These are phyloP conservation scores for Drosophila yakuba DNA, from an alignment of 1,140 invertebrate genomes.

Conservation along the genomic window DNA sequence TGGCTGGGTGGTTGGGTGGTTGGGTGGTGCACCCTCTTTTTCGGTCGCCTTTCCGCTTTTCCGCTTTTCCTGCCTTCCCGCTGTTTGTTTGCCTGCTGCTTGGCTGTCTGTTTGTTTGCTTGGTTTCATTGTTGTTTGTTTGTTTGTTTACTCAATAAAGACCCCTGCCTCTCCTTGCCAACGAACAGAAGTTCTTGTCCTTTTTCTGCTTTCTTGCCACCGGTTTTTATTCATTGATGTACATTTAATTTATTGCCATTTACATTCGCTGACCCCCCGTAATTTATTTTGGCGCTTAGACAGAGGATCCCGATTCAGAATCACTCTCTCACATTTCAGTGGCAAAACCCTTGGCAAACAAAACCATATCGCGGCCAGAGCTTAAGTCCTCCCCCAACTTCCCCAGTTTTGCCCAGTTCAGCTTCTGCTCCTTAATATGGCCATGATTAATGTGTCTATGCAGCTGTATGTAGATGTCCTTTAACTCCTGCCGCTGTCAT, in stretches of 20 bases:
- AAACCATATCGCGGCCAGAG: constrained; percentile 57
- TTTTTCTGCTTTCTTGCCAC: constrained; percentile 31
- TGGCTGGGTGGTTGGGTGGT: neutral
- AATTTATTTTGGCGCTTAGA: constrained; percentile 69
- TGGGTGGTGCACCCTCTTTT: constrained; percentile 12
- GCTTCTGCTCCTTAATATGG: neutral
- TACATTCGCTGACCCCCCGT: constrained; percentile 60
- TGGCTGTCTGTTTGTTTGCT: constrained; percentile 68
- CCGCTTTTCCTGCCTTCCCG: constrained; percentile 26
- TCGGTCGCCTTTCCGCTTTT: neutral
- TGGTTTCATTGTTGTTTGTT: constrained; percentile 78
- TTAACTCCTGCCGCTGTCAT: constrained; percentile 45
- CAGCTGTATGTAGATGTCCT: constrained; percentile 21
- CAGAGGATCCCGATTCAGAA: constrained; percentile 13
- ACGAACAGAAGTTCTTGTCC: constrained; percentile 62
- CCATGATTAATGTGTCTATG: constrained; percentile 72
- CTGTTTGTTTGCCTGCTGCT: constrained; percentile 63
- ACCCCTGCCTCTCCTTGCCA: neutral
- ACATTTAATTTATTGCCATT: constrained; percentile 79
- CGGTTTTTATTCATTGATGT: constrained; percentile 67
- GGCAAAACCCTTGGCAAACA: constrained; percentile 47
- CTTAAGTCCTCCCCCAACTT: neutral
- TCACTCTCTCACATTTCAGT: neutral
- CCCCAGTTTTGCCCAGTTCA: too few relatives aligned
- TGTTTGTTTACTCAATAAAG: constrained; percentile 68